Base-by-base conservation (phyloP, 2,113 vertebrate genomes). In the Lagopus leucura region DNA sequence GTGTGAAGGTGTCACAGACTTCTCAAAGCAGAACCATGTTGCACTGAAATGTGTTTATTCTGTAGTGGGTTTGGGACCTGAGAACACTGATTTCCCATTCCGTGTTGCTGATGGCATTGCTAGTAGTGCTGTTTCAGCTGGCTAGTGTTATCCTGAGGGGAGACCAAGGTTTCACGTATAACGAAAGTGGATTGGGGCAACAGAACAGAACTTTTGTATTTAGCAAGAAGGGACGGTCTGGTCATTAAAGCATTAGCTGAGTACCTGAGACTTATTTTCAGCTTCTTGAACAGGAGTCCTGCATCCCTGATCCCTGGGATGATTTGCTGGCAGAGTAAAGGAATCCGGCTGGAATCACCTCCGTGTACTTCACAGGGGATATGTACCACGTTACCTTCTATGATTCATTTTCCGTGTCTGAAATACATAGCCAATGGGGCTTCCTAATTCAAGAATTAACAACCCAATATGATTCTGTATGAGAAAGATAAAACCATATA, bases 271-370 rank as follows among this genome's bases (percentile, higher is more conserved):
- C 61, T 86, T 8, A 78, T 94, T 82, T 94, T 40, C 52, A 45
- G 90, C 32, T 73, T 92, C 84, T 94, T 43, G 48, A 25, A 50
- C 40, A 28, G 71, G 19, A 36, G 89, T 95, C 11, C 19, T 87
- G 14, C 0, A 0, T 85, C 45, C 45, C 27, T 3, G 1, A 0
- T 85, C 45, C 45, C 30, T 3, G 1, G 45, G 47, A 47, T 84
- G 71, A 64, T 81, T 85, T 89, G 55, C 50, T 93, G 84, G 28
- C 72, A 80, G 14, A 55, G 64, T 74, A 55, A 82, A 85, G 34
- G 47, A 88, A 47, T 80, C 71, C 47, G 47, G 34, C 85, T 66
- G 85, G 75, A 89, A 89, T 89, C 45, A 82, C 57, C 65, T 93
- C 71, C 88, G 81, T 45, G 82, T 85, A 85, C 42, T 93, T 89